These are phyloP conservation scores for Dendrolimus kikuchii DNA, from an alignment of 1,140 invertebrate genomes.

Conservation along the genomic window DNA sequence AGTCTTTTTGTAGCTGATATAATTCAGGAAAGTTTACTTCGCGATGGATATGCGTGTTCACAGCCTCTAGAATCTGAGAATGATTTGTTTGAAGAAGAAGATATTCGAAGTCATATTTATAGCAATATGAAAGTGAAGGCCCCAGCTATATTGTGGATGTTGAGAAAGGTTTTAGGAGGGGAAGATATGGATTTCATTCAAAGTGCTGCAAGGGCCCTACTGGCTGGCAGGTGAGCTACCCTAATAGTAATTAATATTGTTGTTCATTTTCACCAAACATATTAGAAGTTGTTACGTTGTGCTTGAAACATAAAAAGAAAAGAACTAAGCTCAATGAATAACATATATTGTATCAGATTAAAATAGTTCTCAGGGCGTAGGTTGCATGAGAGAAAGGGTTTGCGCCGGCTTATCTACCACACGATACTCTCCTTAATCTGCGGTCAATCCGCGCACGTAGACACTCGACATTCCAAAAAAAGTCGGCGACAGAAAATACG, in stretches of 20 bases:
- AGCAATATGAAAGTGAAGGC: conserved; percentile 42
- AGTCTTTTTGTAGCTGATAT: conserved; percentile 53
- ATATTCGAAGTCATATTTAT: conserved; percentile 30
- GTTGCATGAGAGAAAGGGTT: too few species aligned
- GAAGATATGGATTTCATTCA: conserved; percentile 35
- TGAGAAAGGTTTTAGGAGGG: conserved; percentile 29
- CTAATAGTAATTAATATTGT: background rate
- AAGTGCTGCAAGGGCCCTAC: conserved; percentile 24
- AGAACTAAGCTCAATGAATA: too few species aligned
- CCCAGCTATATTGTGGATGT: conserved; percentile 45
- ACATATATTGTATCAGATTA: too few species aligned
- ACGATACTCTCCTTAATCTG: too few species aligned
- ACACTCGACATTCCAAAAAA: too few species aligned
- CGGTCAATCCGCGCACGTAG: too few species aligned
- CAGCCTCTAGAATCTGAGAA: conserved; percentile 19
- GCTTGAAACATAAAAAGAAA: too few species aligned
- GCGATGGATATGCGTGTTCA: conserved; percentile 28
- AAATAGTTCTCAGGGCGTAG: too few species aligned
- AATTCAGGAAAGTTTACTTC: conserved; percentile 49
- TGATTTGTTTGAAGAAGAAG: conserved; percentile 32
- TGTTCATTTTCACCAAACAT: background rate
- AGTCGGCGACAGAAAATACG: too few species aligned
- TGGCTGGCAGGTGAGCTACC: conserved; percentile 27
- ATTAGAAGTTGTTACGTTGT: too few species aligned
- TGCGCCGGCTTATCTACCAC: too few species aligned